Base-by-base conservation (phyloP, 2,797 vertebrate species). In the Hyperoplus lanceolatus region DNA sequence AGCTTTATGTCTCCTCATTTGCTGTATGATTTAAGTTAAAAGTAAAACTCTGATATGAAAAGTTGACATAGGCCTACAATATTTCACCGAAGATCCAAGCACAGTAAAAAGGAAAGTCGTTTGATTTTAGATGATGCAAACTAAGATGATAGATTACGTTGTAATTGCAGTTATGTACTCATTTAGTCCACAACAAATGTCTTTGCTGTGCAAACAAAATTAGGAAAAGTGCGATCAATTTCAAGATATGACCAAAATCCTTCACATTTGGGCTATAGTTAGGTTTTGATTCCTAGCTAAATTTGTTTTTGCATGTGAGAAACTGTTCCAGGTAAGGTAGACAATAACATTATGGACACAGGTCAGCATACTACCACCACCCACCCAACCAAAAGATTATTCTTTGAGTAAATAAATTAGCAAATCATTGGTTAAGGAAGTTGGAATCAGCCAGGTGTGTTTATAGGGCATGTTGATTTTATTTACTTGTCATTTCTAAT, bases 401-500 rank as follows among this genome's bases (percentile, higher is more conserved):
- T 16, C 4, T 39, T 9, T 13, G 13, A 16, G 10, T 46, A 4
- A 58, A 56, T 51, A 29, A 6, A 53, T 38, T 46, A 36, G 29
- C 16, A 29, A 15, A 39, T 54, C 49, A 10, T 29, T 10, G 45
- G 46, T 8, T 39, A 67, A 57, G 39, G 42, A 54, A 49, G 13
- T 7, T 1, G 57, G 48, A 29, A 29, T 29, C 29, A 4, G 38
- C 3, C 29, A 6, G 39, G 11, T 16, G 1, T 76, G 51, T 45
- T 15, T 41, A 21, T 62, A 55, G 38, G 10, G 43, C 64, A 46
- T 62, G 60, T 81, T 75, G 81, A 54, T 61, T 71, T 29, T 58
- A 67, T 60, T 63, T 56, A 73, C 21, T 81, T 79, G 38, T 78
- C 16, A 65, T 65, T 60, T 68, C 16, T 82, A 73, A 73, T 79